Evolutionary conservation across 2,888 invertebrate species (phyloP), one percentile per base, ranked within the genome.

Genomic region (Eupithecia dodoneata): DNA sequence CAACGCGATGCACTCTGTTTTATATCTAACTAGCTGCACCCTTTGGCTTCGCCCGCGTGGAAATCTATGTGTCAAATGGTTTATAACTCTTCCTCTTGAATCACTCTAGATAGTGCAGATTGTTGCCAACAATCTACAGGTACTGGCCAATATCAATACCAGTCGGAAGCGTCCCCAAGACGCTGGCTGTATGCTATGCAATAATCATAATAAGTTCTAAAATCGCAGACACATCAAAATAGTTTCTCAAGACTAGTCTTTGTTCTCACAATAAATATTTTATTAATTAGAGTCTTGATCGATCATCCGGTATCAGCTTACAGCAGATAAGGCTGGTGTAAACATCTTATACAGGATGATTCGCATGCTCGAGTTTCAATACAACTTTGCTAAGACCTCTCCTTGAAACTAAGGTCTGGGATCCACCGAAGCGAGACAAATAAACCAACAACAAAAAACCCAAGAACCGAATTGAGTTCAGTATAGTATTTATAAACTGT

Each of bases 221-320:
- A 47, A n/a, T 9, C 18, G n/a, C 18, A 47, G 12, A 49, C 12
- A 18, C 70, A 70, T 70, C 45, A 70, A 70, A 70, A 70, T 70
- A 70, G 13, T 18, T 47, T 71, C 71, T 45, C 72, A 76, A 63
- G 18, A 13, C 52, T 9, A 55, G 0, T 30, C 59, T 47, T 65
- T 47, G 74, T 72, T 75, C 78, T 76, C 76, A 78, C 70, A 72
- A 72, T 74, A 74, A 78, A 71, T 41, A 76, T 13, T 69, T 47
- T 66, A 78, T 71, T 76, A 72, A 76, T 76, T 81, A 77, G 75
- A 63, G 63, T 71, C 65, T 76, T 84, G 82, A 87, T 87, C 84
- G 87, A 87, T 87, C 82, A 83, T 82, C 85, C 86, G 81, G 75
- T 69, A 83, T 87, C 82, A 77, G 52, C 80, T 87, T 83, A 82